A percentile compares a stretch with the other conserved stretches of the same genome.
These are phyloP conservation scores for Pogonus chalceus DNA, from an alignment of 1,140 invertebrate species.

Conservation along the genomic window DNA sequence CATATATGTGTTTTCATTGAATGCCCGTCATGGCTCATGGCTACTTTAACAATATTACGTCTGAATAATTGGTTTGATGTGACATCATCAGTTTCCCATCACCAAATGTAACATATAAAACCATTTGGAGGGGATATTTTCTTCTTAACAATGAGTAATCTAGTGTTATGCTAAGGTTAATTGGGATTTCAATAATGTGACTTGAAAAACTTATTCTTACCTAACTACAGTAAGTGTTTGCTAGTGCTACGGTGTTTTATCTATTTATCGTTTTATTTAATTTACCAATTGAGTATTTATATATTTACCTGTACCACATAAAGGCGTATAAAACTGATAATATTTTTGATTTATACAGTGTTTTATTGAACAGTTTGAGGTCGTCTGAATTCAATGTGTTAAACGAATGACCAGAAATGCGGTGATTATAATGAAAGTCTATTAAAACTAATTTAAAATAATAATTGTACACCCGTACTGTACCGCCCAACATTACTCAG, in stretches of 20 bases:
- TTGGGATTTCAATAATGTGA: not conserved
- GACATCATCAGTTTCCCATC: too few species aligned
- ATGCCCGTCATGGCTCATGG: not conserved
- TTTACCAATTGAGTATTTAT: not conserved
- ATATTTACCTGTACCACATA: not conserved
- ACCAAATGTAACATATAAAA: not conserved
- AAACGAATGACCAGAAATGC: not conserved
- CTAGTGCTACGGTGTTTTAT: too few species aligned
- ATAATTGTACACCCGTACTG: constrained; percentile 3
- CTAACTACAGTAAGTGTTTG: too few species aligned
- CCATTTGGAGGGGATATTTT: not conserved
- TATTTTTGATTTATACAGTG: not conserved
- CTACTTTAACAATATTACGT: not conserved
- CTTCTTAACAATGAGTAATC: not conserved
- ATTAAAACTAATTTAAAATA: constrained; percentile 8
- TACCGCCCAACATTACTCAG: not conserved
- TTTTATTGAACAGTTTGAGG: not conserved
- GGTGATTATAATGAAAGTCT: constrained; percentile 4
- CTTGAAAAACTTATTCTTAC: too few species aligned
- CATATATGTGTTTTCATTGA: not conserved
- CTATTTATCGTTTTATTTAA: not conserved
- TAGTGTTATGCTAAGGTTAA: not conserved
- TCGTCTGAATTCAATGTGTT: not conserved
- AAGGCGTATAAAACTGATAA: too few species aligned
- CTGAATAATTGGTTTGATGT: too few species aligned